These are phyloP conservation scores for Ernsta delagoae DNA, from an alignment of 2,888 invertebrate species.

Conservation along the genomic window DNA sequence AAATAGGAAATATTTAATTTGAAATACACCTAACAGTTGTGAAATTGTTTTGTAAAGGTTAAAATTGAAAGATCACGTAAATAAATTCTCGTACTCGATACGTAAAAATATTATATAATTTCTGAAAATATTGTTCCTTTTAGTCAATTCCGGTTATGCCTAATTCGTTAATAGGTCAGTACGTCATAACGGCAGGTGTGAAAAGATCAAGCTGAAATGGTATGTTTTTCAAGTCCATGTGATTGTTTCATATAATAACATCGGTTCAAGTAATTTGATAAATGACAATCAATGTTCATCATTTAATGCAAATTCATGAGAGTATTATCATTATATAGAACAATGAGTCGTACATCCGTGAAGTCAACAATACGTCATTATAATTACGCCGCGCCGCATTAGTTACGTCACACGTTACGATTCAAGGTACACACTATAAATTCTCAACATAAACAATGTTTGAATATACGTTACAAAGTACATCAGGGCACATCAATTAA, in stretches of 20 bases:
- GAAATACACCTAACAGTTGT: background rate
- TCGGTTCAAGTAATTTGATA: background rate
- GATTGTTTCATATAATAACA: background rate
- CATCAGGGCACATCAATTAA: too few relatives aligned
- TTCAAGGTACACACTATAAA: too few relatives aligned
- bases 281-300: conserved; percentile 8
- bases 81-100: conserved; percentile 23
- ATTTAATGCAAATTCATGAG: background rate
- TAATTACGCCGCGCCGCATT: too few relatives aligned
- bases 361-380: background rate
- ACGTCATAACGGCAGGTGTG: background rate
- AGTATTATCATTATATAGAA: background rate
- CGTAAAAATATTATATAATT: conserved; percentile 15
- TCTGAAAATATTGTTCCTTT: conserved; percentile 29
- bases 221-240: background rate
- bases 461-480: too few relatives aligned
- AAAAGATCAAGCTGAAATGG: background rate
- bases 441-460: too few relatives aligned
- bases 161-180: background rate
- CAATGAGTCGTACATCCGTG: conserved; percentile 11
- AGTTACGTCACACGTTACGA: too few relatives aligned
- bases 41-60: conserved; percentile 11
- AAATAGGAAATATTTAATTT: conserved; percentile 19
- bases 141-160: conserved; percentile 29
- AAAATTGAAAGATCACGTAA: conserved; percentile 3